phyloP scores from a whole-genome alignment of 2,797 vertebrate genomes.

The Tarsius wallacei region DNA sequence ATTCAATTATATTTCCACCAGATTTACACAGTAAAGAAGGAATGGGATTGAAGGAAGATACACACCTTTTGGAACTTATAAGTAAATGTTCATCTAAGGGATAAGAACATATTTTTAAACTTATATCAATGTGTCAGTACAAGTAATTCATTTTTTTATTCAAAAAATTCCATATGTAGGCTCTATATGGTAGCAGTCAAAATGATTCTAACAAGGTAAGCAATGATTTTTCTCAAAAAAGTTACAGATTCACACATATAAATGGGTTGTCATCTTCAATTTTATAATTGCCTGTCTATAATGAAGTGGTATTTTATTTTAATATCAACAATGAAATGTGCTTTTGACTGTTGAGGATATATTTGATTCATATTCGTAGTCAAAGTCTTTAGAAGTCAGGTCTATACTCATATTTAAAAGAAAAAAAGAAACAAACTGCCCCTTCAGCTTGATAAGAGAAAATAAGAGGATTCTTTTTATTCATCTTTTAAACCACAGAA shows the following conservation, averaged over 20 bases:
- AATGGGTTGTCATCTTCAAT: background rate
- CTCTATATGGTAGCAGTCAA: background rate
- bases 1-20: too few relatives aligned
- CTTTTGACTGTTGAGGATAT: background rate
- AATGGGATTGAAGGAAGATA: too few relatives aligned
- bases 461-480: background rate
- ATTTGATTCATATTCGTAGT: background rate
- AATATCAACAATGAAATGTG: background rate
- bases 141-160: background rate
- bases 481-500: background rate
- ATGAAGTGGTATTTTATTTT: background rate
- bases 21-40: too few relatives aligned
- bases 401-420: background rate
- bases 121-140: background rate
- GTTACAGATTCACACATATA: background rate
- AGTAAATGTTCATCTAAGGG: background rate
- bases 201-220: constrained; percentile 48
- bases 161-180: background rate
- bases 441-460: background rate
- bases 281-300: background rate
- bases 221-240: constrained; percentile 44
- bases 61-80: too few relatives aligned
- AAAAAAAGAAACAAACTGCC: background rate
- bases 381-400: background rate
- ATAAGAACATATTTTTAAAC: constrained; percentile 44